phyloP scores from a whole-genome alignment of 2,797 vertebrate genomes.

The Champsocephalus gunnari region DNA sequence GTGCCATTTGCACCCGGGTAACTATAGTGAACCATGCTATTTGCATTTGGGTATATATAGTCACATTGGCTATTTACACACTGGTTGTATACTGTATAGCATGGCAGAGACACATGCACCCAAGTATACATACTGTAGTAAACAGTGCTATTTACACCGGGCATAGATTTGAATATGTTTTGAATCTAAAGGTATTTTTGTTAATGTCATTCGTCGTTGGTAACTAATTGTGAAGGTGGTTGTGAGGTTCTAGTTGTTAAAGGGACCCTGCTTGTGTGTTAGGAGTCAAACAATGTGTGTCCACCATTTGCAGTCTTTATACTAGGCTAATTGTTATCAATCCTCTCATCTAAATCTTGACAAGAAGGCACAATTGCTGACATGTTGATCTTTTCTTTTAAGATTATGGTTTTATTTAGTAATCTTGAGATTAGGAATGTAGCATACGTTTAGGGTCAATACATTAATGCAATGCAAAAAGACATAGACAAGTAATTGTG shows the following conservation, averaged over 20 bases:
- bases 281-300: neutral
- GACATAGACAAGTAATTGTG: slow-evolving; percentile 6
- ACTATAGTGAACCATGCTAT: too few species aligned
- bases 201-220: too few species aligned
- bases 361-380: neutral
- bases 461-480: neutral
- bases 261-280: neutral
- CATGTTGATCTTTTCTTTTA: neutral
- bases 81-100: too few species aligned
- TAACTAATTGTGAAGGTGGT: too few species aligned
- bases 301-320: neutral
- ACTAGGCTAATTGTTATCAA: neutral
- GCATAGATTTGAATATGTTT: too few species aligned
- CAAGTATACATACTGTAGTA: too few species aligned
- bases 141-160: too few species aligned
- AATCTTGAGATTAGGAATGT: neutral
- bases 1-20: too few species aligned
- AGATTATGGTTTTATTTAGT: neutral
- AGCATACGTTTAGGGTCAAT: neutral
- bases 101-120: too few species aligned
- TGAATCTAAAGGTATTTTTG: too few species aligned
- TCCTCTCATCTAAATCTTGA: neutral
- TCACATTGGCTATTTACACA: too few species aligned
- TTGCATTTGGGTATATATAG: too few species aligned
- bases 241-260: neutral